phyloP scores from a whole-genome alignment of 2,888 invertebrate genomes.

The Drosophila meridionalis region DNA sequence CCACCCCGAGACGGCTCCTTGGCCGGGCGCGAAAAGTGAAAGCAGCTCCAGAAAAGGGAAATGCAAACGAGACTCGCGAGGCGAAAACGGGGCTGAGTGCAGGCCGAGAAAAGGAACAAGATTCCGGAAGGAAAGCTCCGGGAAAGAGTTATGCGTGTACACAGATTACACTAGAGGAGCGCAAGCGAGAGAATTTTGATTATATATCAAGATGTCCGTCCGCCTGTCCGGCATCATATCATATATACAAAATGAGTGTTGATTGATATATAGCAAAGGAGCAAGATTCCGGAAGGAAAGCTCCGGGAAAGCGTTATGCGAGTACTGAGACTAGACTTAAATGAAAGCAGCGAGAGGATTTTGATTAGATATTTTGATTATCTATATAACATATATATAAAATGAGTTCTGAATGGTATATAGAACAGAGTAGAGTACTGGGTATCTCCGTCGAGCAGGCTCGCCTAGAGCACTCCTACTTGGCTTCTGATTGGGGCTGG shows the following conservation, averaged over 20 bases:
- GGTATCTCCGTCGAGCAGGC: too few relatives aligned
- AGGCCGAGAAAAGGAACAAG: neutral
- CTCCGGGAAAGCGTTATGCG: neutral
- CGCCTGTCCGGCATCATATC: too few relatives aligned
- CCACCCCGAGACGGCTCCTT: constrained; percentile 23
- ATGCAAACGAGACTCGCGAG: constrained; percentile 1
- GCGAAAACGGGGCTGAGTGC: neutral
- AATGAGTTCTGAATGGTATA: too few relatives aligned
- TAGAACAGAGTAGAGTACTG: too few relatives aligned
- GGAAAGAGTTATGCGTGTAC: neutral
- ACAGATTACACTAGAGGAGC: neutral
- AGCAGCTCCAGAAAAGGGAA: constrained; percentile 31
- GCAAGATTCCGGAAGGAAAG: too few relatives aligned
- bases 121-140: neutral
- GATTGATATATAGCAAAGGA: neutral
- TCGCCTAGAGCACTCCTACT: too few relatives aligned
- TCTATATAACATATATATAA: too few relatives aligned
- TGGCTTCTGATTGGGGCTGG: neutral
- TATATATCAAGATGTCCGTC: too few relatives aligned
- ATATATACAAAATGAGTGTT: too few relatives aligned
- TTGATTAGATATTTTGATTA: too few relatives aligned
- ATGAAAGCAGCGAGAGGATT: neutral
- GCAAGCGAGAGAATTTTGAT: neutral
- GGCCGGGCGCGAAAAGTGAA: constrained; percentile 56
- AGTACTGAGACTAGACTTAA: neutral